Conservation (phyloP, 2,888 invertebrate species). For the Odontocolon sp. region DNA sequence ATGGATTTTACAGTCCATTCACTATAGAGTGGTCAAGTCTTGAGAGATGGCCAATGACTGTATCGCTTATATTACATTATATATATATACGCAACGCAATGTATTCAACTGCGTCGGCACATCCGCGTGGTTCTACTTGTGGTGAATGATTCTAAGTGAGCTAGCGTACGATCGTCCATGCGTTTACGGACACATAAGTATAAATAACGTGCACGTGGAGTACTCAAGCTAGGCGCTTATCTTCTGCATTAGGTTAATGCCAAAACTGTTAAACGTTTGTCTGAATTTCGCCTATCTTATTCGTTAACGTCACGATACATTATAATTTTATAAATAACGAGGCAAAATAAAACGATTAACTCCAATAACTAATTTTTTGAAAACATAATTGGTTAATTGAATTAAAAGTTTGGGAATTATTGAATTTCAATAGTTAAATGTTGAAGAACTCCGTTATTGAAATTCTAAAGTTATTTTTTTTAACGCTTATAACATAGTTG, state of each 20-base stretch:
- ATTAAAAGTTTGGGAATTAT: too few species aligned
- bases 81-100: conserved; percentile 4
- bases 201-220: neutral
- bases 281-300: conserved; percentile 10
- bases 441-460: too few species aligned
- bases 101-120: neutral
- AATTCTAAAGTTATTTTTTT: too few species aligned
- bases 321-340: neutral
- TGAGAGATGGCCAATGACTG: too few species aligned
- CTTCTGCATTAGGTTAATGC: conserved; percentile 30
- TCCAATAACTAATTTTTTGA: too few species aligned
- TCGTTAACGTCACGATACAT: neutral
- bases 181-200: neutral
- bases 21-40: too few species aligned
- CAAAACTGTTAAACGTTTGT: conserved; percentile 3
- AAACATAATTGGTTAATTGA: too few species aligned
- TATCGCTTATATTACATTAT: neutral
- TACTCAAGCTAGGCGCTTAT: neutral
- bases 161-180: conserved; percentile 3
- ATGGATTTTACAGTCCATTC: too few species aligned
- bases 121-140: conserved; percentile 26
- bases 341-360: neutral
- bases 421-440: too few species aligned
- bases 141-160: neutral
- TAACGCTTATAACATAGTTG: too few species aligned